Percentiles rank a stretch among this genome's conserved stretches.
Conservation (phyloP, 2,888 invertebrate genomes). For the Halictus ligatus region DNA sequence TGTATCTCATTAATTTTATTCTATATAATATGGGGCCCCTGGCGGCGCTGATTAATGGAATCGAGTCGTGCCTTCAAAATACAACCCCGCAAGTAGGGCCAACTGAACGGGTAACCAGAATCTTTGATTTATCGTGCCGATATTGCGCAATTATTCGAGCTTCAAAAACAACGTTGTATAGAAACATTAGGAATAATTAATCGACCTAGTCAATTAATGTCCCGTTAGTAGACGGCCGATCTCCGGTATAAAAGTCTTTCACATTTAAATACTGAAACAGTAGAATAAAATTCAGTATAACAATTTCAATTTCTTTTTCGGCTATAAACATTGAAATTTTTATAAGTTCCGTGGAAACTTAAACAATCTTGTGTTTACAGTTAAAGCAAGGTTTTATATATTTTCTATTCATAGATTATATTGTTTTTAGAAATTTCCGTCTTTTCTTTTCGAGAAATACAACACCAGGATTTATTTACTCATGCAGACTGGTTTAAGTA, state of each 20-base stretch:
- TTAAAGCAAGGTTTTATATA: too few species aligned
- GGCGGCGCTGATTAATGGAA: slow-evolving; percentile 82
- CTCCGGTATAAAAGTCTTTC: background rate
- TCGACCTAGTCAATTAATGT: slow-evolving; percentile 30
- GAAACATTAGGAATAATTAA: slow-evolving; percentile 68
- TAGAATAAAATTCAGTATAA: background rate
- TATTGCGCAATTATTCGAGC: slow-evolving; percentile 65
- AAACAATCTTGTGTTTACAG: background rate
- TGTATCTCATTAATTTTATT: slow-evolving; percentile 85
- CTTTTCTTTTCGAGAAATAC: background rate
- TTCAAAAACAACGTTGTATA: slow-evolving; percentile 36
- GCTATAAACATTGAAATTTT: background rate
- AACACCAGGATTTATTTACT: background rate
- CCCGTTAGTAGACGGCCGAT: background rate
- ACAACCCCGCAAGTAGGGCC: slow-evolving; percentile 43
- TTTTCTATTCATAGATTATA: too few species aligned
- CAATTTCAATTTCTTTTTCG: too few species aligned
- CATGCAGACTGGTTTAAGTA: background rate
- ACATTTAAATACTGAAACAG: background rate
- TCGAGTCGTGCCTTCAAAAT: slow-evolving; percentile 79
- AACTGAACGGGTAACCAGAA: slow-evolving; percentile 48
- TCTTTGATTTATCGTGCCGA: slow-evolving; percentile 74
- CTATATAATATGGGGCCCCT: slow-evolving; percentile 80
- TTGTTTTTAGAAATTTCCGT: background rate
- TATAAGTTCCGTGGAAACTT: background rate